Evolutionary conservation across 2,797 vertebrate species (phyloP).

Genomic region (Danio jaintianensis): DNA sequence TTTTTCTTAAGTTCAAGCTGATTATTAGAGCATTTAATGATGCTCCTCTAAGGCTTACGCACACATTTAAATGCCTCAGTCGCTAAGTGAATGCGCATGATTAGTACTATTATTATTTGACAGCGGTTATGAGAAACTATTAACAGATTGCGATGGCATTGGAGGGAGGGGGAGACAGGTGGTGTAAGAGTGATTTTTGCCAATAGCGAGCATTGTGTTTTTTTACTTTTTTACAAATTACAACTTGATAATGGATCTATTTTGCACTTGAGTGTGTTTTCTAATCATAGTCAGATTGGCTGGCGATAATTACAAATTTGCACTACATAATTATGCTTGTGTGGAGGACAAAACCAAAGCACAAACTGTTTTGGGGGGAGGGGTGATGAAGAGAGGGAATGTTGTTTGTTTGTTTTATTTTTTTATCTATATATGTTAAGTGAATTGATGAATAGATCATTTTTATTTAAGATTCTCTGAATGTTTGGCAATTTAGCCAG

Average conservation of each 20-base stretch:
- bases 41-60: conserved; percentile 22
- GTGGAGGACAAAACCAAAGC: conserved; percentile 65
- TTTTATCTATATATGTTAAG: conserved; percentile 58
- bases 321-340: conserved; percentile 72
- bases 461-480: conserved; percentile 6
- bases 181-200: conserved; percentile 61
- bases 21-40: conserved; percentile 34
- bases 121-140: conserved; percentile 71
- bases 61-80: conserved; percentile 48
- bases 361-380: conserved; percentile 56
- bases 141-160: conserved; percentile 63
- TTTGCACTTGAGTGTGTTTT: conserved; percentile 84
- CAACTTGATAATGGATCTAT: conserved; percentile 81
- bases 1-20: conserved; percentile 6
- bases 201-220: conserved; percentile 70
- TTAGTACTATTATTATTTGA: conserved; percentile 69
- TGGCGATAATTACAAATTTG: conserved; percentile 78
- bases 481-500: not conserved
- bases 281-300: conserved; percentile 79
- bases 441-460: conserved; percentile 41
- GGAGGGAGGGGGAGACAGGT: conserved; percentile 66
- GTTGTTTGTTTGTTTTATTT: conserved; percentile 23
- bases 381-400: conserved; percentile 48
- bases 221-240: conserved; percentile 75
- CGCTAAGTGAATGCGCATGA: conserved; percentile 49